Conservation (phyloP, 2,797 vertebrate genomes). For the Pseudomugil tenellus region DNA sequence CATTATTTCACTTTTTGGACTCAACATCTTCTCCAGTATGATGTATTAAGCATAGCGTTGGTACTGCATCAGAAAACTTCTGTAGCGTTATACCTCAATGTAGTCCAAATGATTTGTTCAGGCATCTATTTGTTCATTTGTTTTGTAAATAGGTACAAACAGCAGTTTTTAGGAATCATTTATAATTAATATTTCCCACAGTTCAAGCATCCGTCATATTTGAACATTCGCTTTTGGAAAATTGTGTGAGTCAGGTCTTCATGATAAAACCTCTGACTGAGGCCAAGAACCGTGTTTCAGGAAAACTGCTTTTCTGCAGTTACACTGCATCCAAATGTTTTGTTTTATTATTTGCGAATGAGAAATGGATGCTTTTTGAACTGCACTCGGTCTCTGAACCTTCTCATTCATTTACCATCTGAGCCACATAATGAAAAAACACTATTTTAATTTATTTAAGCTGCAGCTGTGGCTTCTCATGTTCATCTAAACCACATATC, state of each 20-base stretch:
- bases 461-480: background rate
- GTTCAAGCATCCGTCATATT: too few species aligned
- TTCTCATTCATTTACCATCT: too few species aligned
- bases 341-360: background rate
- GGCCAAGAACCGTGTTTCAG: too few species aligned
- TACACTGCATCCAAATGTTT: background rate
- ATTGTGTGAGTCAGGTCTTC: background rate
- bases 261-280: background rate
- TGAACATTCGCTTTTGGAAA: too few species aligned
- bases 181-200: background rate
- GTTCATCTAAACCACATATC: too few species aligned
- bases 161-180: too few species aligned
- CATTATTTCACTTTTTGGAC: background rate
- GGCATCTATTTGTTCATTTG: background rate
- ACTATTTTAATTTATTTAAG: background rate
- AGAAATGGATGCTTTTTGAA: background rate
- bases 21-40: background rate
- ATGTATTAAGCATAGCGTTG: background rate
- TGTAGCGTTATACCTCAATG: background rate
- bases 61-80: background rate
- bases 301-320: too few species aligned
- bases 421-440: background rate
- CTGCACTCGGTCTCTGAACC: too few species aligned
- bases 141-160: too few species aligned
- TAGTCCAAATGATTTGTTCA: too few species aligned